These are phyloP conservation scores for Yponomeuta sedellus DNA, from an alignment of 2,888 invertebrate species.

Conservation along the genomic window DNA sequence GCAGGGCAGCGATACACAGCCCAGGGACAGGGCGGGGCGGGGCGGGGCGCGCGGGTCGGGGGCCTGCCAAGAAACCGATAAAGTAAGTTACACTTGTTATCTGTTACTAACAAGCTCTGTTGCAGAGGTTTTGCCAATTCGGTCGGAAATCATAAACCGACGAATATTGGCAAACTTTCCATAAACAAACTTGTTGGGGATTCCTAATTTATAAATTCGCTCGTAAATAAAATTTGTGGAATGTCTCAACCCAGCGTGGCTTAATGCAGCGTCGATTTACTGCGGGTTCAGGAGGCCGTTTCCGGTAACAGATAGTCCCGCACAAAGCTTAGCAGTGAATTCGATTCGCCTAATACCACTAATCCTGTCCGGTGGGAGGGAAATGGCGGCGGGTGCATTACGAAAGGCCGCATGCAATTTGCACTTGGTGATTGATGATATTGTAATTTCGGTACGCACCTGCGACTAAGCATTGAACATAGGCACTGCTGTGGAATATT, in stretches of 20 bases:
- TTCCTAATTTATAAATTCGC: conserved; percentile 20
- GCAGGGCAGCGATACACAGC: conserved; percentile 10
- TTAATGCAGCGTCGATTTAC: conserved; percentile 6
- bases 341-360: conserved; percentile 72
- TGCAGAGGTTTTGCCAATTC: conserved; percentile 30
- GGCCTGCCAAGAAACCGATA: conserved; percentile 29
- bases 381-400: conserved; percentile 61
- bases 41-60: not conserved
- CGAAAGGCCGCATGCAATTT: conserved; percentile 66
- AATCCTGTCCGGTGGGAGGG: conserved; percentile 59
- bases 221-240: not conserved
- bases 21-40: conserved; percentile 2
- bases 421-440: conserved; percentile 66
- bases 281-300: conserved; percentile 26
- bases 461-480: conserved; percentile 43
- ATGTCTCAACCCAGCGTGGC: not conserved
- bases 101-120: conserved; percentile 26
- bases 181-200: conserved; percentile 32
- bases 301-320: conserved; percentile 57
- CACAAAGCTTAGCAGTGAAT: conserved; percentile 69
- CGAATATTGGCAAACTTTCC: conserved; percentile 49
- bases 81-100: conserved; percentile 38
- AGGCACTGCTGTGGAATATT: conserved; percentile 17
- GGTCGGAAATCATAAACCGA: conserved; percentile 39
- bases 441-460: conserved; percentile 52